Evolutionary conservation across 2,797 vertebrate genomes (phyloP).

Genomic region (Epinephelus malabaricus): DNA sequence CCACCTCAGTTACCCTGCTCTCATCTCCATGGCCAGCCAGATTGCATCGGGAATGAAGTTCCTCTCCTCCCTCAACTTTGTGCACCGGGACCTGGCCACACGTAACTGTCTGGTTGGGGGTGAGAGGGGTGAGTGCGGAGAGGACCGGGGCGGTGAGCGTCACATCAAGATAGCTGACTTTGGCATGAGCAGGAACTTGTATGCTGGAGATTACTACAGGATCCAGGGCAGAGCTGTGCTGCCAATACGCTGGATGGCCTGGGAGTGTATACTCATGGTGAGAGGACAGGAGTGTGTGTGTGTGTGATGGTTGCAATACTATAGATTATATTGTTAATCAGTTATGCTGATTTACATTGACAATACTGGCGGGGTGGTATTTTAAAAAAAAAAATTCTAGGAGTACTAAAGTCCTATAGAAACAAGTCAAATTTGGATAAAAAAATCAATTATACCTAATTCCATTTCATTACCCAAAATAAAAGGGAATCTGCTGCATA

Average conservation of each 20-base stretch:
- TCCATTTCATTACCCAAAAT: background rate
- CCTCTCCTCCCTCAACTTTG: slow-evolving; percentile 93
- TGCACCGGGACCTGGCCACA: slow-evolving; percentile 94
- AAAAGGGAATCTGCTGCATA: background rate
- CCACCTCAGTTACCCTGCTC: slow-evolving; percentile 87
- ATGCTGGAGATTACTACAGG: slow-evolving; percentile 93
- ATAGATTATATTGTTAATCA: too few species aligned
- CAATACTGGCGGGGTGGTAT: too few species aligned
- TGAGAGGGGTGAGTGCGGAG: slow-evolving; percentile 87
- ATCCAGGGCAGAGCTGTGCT: slow-evolving; percentile 95
- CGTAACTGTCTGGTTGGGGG: slow-evolving; percentile 95
- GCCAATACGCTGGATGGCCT: slow-evolving; percentile 98
- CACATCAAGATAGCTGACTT: slow-evolving; percentile 97
- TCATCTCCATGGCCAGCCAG: slow-evolving; percentile 93
- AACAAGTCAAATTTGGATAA: background rate
- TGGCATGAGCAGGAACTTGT: slow-evolving; percentile 95
- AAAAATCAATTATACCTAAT: background rate
- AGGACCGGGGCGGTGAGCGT: slow-evolving; percentile 84
- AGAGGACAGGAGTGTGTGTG: slow-evolving; percentile 32
- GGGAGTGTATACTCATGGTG: slow-evolving; percentile 98
- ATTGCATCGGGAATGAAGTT: slow-evolving; percentile 96
- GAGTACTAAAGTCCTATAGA: background rate
- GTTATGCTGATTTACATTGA: too few species aligned
- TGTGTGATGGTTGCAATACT: slow-evolving; percentile 4
- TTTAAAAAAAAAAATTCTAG: background rate